Conservation (phyloP, 2,797 vertebrate species). For the Oreochromis mossambicus region DNA sequence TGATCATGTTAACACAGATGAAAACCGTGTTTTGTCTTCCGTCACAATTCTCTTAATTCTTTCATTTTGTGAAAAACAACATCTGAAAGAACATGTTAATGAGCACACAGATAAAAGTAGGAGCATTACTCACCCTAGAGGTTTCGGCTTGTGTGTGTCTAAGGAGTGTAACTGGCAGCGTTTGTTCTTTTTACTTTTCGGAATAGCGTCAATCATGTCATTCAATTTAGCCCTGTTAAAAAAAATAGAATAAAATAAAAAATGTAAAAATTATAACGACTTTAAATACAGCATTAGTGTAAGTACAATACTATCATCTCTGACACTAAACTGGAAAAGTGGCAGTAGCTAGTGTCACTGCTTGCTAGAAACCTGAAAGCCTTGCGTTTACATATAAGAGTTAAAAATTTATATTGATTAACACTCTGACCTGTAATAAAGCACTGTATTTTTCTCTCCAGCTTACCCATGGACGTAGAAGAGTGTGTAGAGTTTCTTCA, state of each 20-base stretch:
- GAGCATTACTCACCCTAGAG: slow-evolving; percentile 87
- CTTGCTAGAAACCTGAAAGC: not conserved
- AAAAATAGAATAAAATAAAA: not conserved
- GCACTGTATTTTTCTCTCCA: not conserved
- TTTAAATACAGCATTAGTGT: not conserved
- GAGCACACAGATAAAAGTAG: not conserved
- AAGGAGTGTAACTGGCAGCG: slow-evolving; percentile 96
- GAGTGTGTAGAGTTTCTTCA: slow-evolving; percentile 90
- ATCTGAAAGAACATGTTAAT: not conserved
- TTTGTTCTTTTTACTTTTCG: slow-evolving; percentile 99
- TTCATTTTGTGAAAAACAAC: not conserved
- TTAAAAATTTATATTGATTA: not conserved
- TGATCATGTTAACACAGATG: not conserved
- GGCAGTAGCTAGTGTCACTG: not conserved
- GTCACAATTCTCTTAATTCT: not conserved
- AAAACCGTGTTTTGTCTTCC: not conserved
- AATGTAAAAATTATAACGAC: not conserved
- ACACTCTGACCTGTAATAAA: not conserved
- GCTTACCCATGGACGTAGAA: slow-evolving; percentile 95
- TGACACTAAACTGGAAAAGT: not conserved
- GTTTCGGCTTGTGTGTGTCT: slow-evolving; percentile 97
- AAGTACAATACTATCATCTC: not conserved
- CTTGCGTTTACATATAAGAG: not conserved
- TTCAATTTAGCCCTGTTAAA: slow-evolving; percentile 89
- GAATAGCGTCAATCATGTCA: slow-evolving; percentile 94